A percentile compares a stretch with the other conserved stretches of the same genome.
phyloP scores from a whole-genome alignment of 2,797 vertebrate species.

The Iguana delicatissima region DNA sequence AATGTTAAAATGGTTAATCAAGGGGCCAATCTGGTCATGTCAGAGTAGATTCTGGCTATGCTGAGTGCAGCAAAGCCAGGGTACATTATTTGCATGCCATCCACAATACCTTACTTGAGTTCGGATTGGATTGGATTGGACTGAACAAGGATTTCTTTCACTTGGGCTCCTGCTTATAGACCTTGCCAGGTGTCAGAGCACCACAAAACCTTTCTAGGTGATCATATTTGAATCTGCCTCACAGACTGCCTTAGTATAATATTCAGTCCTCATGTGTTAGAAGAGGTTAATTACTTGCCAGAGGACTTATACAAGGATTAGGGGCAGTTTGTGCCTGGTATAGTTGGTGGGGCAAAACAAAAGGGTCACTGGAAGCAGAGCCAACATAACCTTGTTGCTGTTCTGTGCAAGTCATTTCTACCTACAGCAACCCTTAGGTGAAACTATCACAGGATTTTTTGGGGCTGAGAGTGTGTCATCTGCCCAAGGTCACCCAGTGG shows the following conservation, averaged over 20 bases:
- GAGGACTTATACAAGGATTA: no score
- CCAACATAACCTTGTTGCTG: no score
- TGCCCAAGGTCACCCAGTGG: no score
- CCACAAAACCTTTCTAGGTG: background rate
- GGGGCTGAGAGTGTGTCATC: no score
- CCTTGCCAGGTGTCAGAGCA: background rate
- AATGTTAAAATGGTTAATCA: constrained; percentile 35
- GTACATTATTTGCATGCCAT: background rate
- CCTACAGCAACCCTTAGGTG: no score
- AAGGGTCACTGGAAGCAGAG: no score
- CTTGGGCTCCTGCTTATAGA: background rate
- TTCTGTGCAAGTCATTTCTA: no score
- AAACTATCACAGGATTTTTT: no score
- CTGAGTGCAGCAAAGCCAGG: background rate
- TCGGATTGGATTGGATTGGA: background rate
- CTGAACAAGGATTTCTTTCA: constrained; percentile 5
- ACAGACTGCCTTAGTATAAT: background rate
- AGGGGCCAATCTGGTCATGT: background rate
- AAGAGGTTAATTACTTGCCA: background rate
- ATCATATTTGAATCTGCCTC: background rate
- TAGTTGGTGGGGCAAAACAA: no score
- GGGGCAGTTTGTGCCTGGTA: no score
- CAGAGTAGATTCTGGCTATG: background rate
- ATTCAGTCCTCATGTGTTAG: background rate
- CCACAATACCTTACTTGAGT: background rate